phyloP scores from a whole-genome alignment of 2,797 vertebrate genomes.

The Pseudotriccus pelzelni region DNA sequence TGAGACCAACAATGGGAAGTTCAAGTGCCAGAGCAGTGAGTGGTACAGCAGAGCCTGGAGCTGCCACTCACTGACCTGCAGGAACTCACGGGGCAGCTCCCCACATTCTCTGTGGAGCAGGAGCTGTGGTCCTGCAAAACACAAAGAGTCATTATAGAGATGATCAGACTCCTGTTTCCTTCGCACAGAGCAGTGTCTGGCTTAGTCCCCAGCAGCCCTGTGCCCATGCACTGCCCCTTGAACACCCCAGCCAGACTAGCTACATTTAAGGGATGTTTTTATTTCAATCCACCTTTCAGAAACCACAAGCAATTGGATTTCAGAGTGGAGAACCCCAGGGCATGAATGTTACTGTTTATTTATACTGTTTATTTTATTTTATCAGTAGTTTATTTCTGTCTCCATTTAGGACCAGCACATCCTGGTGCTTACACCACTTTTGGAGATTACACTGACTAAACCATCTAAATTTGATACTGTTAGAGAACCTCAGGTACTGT shows the following conservation, averaged over 20 bases:
- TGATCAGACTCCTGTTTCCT: accelerated
- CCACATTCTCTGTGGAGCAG: not conserved
- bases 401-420: not conserved
- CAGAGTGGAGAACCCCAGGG: not conserved
- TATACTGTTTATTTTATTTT: not conserved
- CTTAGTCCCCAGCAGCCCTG: not conserved
- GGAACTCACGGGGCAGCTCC: not conserved
- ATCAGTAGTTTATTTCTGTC: not conserved
- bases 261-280: not conserved
- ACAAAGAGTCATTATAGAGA: not conserved
- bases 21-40: not conserved
- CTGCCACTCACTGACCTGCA: not conserved
- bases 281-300: not conserved
- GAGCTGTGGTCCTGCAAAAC: not conserved
- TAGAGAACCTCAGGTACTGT: not conserved
- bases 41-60: accelerated
- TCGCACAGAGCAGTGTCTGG: not conserved
- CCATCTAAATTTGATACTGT: not conserved
- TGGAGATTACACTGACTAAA: not conserved
- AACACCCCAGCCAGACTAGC: not conserved
- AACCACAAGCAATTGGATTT: not conserved
- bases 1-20: not conserved
- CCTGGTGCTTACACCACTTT: not conserved
- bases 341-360: not conserved
- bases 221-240: accelerated